Base-by-base conservation (phyloP, 2,113 vertebrate species). In the Leuciscus idus region DNA sequence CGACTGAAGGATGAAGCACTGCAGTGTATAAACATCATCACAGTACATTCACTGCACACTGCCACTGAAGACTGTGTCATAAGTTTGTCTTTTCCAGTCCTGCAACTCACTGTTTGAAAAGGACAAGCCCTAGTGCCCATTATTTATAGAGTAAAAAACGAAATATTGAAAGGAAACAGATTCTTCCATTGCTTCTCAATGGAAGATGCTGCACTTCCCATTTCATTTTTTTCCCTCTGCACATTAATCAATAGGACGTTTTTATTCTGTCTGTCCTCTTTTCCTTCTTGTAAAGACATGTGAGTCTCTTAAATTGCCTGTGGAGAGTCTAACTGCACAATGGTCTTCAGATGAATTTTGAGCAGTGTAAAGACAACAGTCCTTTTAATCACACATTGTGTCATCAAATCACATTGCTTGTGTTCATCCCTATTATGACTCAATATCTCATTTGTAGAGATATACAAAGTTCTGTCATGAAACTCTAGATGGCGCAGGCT, bases 201-300 rank as follows among this genome's bases (percentile, higher is more conserved):
- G 83, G 61, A 85, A 84, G 55, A 76, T 39, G 46, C 48, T 62
- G 26, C 70, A 84, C 70, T 87, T 57, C 19, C 55, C 8, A 9
- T 57, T 57, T 23, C 0, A 57, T 57, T 57, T 83, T 88, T 91
- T 2, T 2, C 0, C 4, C 8, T 90, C 86, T 84, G 85, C 64
- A 62, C 84, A 89, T 91, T 91, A 81, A 89, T 89, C 88, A 86
- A 84, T 39, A 61, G 75, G 85, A 89, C 85, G 33, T 75, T 84
- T 83, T 84, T 70, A 78, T 87, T 68, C 68, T 83, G 33, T 68
- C 55, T 66, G 4, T 50, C 78, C 57, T 79, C 85, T 86, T 46
- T 68, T 76, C 81, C 87, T 84, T 89, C 72, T 87, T 89, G 88
- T 86, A 86, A 87, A 89, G 89, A 81, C 87, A 90, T 90, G 85